Base-by-base conservation (phyloP, 2,888 invertebrate genomes). In the Tromatobia lineatoria region DNA sequence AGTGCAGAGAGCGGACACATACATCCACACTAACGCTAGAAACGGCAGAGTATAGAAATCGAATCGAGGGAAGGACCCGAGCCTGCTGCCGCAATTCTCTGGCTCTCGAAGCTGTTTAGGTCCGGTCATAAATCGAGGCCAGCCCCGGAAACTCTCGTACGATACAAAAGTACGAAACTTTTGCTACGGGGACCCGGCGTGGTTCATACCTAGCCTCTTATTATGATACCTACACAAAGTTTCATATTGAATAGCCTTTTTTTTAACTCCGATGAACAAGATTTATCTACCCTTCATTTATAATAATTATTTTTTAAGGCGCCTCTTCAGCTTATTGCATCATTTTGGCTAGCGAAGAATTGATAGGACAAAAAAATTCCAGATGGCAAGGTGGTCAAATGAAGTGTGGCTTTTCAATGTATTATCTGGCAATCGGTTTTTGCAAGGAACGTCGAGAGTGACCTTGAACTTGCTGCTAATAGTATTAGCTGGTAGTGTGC, bases 391-490 rank as follows among this genome's bases (percentile, higher is more conserved):
- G 76, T 52, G 69, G 76, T 81, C 81, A 64, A 87, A 80, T 85
- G 69, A 25, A 45, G 42, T 47, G 15, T 13, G 10, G 2, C 15
- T n/a, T n/a, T n/a, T 15, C 8, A n/a, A 15, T 34, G 83, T 23
- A 11, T 67, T 74, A 45, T 64, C 70, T 76, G 64, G 61, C 81
- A 73, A 57, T 38, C 74, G 50, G 61, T 66, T 70, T 71, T 69
- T 71, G 67, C 66, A 66, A 59, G n/a, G 66, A 66, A 52, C 54
- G 15, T 73, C 25, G 29, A 20, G 54, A n/a, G 80, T 84, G 87
- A 85, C 87, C 87, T 87, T 88, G 88, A 89, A 88, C 87, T 88
- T 87, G 86, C 77, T 66, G 66, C 47, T 67, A 70, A 77, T 85
- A 69, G 74, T 80, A 78, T 75, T 69, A 69, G 69, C 67, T 85